These are phyloP conservation scores for Melipona bicolor DNA, from an alignment of 2,888 invertebrate species.

Conservation along the genomic window DNA sequence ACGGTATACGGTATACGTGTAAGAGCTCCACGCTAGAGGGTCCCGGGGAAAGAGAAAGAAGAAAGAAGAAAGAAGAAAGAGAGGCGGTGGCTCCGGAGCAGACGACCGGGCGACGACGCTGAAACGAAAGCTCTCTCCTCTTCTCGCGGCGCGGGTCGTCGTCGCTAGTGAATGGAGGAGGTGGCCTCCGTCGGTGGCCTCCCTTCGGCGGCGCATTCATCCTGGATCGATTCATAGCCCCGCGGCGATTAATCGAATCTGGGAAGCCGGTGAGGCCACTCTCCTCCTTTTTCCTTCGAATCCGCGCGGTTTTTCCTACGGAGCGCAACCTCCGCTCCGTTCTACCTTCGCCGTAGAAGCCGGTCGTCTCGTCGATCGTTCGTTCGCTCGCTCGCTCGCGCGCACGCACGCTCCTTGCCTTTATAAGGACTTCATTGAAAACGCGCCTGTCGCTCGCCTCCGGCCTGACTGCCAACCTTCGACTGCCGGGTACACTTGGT, in stretches of 20 bases:
- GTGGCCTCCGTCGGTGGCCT: conserved; percentile 56
- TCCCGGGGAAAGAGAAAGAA: conserved; percentile 35
- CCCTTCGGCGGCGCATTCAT: conserved; percentile 67
- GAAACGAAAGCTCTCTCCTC: conserved; percentile 62
- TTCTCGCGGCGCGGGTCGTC: conserved; percentile 21
- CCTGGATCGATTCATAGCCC: conserved; percentile 59
- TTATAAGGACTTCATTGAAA: conserved; percentile 79
- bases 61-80: neutral
- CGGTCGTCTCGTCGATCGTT: neutral
- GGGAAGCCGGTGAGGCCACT: conserved; percentile 38
- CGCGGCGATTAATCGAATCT: conserved; percentile 69
- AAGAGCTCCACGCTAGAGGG: neutral
- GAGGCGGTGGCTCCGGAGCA: neutral
- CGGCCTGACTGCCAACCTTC: neutral
- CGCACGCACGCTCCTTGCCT: conserved; percentile 66
- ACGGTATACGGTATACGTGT: conserved; percentile 61
- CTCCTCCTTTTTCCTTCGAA: conserved; percentile 67
- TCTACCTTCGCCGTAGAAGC: conserved; percentile 58
- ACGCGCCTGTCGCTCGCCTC: conserved; percentile 58
- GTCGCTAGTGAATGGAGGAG: conserved; percentile 68
- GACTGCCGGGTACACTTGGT: neutral
- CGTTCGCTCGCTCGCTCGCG: no score
- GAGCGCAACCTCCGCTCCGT: conserved; percentile 34
- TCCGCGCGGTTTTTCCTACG: conserved; percentile 64
- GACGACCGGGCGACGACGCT: conserved; percentile 41